Evolutionary conservation across 2,113 vertebrate species (phyloP).

Genomic region (Sylvietta virens): DNA sequence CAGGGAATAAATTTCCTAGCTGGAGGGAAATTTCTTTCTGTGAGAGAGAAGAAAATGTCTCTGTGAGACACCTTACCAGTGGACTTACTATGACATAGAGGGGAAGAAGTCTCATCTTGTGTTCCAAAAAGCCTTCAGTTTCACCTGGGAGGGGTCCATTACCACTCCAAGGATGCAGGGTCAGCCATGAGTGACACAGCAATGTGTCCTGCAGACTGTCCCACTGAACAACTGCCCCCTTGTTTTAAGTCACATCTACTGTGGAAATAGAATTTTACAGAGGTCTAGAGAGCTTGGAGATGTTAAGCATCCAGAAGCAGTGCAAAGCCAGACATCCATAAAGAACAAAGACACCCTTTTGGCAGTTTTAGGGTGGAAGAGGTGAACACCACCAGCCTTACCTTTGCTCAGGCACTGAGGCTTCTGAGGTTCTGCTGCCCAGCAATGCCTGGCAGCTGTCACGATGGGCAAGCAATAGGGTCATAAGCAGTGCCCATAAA

Average conservation of each 20-base stretch:
- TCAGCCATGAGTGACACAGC: background rate
- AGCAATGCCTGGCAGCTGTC: background rate
- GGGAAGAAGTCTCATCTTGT: background rate
- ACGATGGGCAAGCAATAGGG: background rate
- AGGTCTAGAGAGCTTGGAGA: background rate
- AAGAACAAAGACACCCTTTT: background rate
- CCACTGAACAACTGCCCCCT: background rate
- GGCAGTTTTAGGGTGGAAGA: background rate
- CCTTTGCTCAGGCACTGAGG: background rate
- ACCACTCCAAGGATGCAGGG: background rate
- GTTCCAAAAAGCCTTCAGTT: background rate
- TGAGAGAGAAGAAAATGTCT: background rate
- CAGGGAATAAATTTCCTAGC: conserved; percentile 33
- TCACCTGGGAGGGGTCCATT: background rate
- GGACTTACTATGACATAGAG: background rate
- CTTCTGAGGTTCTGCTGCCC: background rate
- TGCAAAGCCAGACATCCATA: background rate
- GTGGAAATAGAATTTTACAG: background rate
- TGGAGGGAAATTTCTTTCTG: background rate
- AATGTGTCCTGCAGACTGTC: background rate
- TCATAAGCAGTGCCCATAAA: background rate
- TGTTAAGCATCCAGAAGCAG: background rate
- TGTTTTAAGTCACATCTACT: background rate
- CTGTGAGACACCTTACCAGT: background rate
- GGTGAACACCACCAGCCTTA: background rate